Percentiles rank a stretch among this genome's conserved stretches.
These are phyloP conservation scores for Onychostoma macrolepis DNA, from an alignment of 2,113 vertebrate genomes.

Conservation along the genomic window DNA sequence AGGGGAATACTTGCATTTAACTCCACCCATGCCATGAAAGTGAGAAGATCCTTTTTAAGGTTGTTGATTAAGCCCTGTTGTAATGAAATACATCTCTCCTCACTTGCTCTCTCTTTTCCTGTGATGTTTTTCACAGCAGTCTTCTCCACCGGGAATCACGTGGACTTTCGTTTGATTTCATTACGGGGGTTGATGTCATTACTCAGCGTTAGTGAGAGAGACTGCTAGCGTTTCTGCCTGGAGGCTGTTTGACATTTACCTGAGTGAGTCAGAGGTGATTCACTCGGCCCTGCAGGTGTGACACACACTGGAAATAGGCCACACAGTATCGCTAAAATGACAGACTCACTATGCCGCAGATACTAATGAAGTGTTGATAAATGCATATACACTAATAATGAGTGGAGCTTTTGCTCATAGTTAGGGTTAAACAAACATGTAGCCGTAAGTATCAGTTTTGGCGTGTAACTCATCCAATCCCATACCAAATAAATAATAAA, in stretches of 20 bases:
- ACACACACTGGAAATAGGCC: slow-evolving; percentile 76
- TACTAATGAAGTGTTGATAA: background rate
- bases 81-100: slow-evolving; percentile 62
- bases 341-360: slow-evolving; percentile 57
- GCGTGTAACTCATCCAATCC: background rate
- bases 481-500: background rate
- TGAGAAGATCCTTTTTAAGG: slow-evolving; percentile 77
- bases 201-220: slow-evolving; percentile 68
- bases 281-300: slow-evolving; percentile 82
- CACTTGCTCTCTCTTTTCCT: background rate
- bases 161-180: slow-evolving; percentile 39
- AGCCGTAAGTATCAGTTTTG: background rate
- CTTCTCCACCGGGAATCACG: background rate
- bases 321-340: slow-evolving; percentile 67
- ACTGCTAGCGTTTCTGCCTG: slow-evolving; percentile 53
- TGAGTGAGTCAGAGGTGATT: slow-evolving; percentile 83
- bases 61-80: slow-evolving; percentile 73
- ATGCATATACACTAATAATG: background rate
- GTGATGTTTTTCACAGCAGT: background rate
- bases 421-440: background rate
- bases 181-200: slow-evolving; percentile 74
- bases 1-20: slow-evolving; percentile 25
- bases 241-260: slow-evolving; percentile 70
- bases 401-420: background rate
- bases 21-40: slow-evolving; percentile 75